Percentiles rank a stretch among this genome's conserved stretches.
Evolutionary conservation across 1,140 invertebrate species (phyloP).

Genomic region (Aphis craccivora): DNA sequence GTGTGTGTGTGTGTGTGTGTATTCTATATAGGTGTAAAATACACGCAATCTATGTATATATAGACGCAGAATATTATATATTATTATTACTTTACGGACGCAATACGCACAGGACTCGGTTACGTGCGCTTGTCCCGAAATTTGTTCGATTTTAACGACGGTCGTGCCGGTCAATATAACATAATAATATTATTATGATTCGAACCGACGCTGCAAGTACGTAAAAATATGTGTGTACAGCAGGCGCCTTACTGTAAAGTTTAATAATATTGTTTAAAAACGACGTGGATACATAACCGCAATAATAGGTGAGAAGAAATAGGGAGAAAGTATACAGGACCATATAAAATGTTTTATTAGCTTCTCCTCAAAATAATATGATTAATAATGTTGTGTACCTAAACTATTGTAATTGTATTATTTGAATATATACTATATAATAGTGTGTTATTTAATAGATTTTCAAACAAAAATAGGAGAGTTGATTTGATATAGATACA

Average conservation of each 20-base stretch:
- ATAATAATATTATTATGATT: neutral
- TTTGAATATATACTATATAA: too few relatives aligned
- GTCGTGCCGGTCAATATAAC: neutral
- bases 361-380: neutral
- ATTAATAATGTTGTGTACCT: neutral
- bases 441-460: neutral
- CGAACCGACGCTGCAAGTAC: neutral
- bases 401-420: neutral
- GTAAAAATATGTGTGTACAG: neutral
- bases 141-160: conserved; percentile 10
- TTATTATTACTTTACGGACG: neutral
- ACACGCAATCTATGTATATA: neutral
- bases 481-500: neutral
- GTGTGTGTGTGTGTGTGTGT: too few relatives aligned
- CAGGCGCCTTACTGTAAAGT: neutral
- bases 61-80: neutral
- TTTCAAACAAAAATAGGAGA: neutral
- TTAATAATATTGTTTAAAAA: neutral
- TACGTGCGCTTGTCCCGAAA: neutral
- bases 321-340: too few relatives aligned
- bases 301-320: neutral
- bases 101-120: neutral
- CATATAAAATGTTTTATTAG: neutral
- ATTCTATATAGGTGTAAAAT: conserved; percentile 8
- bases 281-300: neutral